A percentile compares a stretch with the other conserved stretches of the same genome.
phyloP scores from a whole-genome alignment of 2,888 invertebrate genomes.

The Agonum fuliginosum region DNA sequence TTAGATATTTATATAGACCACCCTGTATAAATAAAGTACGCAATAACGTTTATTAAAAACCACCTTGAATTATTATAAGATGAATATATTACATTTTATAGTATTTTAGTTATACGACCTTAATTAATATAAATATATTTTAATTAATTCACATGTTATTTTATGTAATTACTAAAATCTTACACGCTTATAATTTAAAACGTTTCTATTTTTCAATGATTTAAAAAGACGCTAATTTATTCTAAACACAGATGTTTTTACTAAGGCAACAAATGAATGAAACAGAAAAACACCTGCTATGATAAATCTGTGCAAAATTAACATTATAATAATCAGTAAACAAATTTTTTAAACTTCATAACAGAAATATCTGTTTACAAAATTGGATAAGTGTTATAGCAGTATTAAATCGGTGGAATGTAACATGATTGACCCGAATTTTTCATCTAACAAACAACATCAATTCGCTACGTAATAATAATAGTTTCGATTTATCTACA shows the following conservation, averaged over 20 bases:
- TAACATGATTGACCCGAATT: constrained; percentile 53
- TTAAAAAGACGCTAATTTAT: constrained; percentile 10
- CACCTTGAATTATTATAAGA: constrained; percentile 36
- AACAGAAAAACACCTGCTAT: constrained; percentile 28
- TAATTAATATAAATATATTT: constrained; percentile 47
- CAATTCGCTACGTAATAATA: constrained; percentile 46
- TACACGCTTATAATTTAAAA: constrained; percentile 12
- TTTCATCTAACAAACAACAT: constrained; percentile 44
- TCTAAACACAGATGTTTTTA: constrained; percentile 21
- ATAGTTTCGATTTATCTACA: constrained; percentile 25
- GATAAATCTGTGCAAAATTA: not conserved
- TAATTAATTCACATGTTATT: constrained; percentile 47
- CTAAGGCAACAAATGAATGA: constrained; percentile 33
- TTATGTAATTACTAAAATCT: constrained; percentile 31
- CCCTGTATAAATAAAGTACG: constrained; percentile 3
- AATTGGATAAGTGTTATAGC: constrained; percentile 25
- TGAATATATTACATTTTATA: constrained; percentile 37
- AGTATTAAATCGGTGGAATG: constrained; percentile 34
- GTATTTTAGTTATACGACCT: constrained; percentile 39
- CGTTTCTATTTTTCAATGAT: constrained; percentile 20
- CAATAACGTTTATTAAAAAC: not conserved
- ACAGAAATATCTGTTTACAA: constrained; percentile 24
- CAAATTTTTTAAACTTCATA: too few species aligned
- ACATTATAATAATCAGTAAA: too few species aligned
- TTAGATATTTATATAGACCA: not conserved